Evolutionary conservation across 2,113 vertebrate species (phyloP).

Genomic region (Emberiza fucata): DNA sequence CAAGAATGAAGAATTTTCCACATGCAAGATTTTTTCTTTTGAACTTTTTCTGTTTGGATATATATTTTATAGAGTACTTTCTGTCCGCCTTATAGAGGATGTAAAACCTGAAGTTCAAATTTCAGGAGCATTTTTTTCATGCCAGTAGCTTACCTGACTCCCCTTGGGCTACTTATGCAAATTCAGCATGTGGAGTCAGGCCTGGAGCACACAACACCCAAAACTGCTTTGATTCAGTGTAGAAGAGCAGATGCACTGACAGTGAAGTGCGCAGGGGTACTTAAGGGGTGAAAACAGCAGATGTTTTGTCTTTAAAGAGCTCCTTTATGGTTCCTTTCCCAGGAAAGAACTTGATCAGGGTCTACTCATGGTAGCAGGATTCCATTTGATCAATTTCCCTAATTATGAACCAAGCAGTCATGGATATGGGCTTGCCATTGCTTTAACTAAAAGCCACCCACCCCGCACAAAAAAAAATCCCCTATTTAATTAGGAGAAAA

Average conservation of each 20-base stretch:
- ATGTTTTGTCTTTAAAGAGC: background rate
- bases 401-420: background rate
- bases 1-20: background rate
- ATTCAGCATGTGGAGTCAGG: background rate
- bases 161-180: background rate
- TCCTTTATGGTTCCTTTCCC: background rate
- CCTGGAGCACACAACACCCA: background rate
- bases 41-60: background rate
- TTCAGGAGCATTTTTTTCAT: background rate
- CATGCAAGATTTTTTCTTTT: background rate
- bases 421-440: background rate
- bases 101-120: background rate
- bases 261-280: background rate
- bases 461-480: too few relatives aligned
- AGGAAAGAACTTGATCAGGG: background rate
- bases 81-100: background rate
- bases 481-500: background rate
- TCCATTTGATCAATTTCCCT: background rate
- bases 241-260: background rate
- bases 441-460: background rate
- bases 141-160: background rate
- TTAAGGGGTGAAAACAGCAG: background rate
- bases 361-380: background rate
- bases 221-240: background rate
- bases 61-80: background rate